These are phyloP conservation scores for Tupaia tana DNA, from an alignment of 2,113 vertebrate genomes.

Conservation along the genomic window DNA sequence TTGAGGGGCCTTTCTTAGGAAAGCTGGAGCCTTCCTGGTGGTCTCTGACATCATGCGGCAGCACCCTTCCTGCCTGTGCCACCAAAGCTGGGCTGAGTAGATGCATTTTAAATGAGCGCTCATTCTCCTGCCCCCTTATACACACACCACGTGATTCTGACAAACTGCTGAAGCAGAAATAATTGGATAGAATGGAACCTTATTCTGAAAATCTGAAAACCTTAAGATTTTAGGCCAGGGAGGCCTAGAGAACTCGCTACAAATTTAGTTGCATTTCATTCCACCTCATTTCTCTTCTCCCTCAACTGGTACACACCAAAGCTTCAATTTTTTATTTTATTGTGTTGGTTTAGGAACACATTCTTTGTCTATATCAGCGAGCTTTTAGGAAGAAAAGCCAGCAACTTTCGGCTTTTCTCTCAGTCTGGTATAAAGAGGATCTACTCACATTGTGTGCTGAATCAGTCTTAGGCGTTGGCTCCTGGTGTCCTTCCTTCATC, in stretches of 20 bases:
- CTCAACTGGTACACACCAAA: neutral
- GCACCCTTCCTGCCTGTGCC: too few species aligned
- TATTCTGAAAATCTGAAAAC: neutral
- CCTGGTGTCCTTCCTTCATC: neutral
- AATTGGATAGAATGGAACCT: neutral
- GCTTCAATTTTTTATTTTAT: neutral
- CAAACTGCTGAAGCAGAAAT: neutral
- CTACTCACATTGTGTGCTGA: neutral
- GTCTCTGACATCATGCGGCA: too few species aligned
- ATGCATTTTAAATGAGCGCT: neutral
- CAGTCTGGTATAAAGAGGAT: neutral
- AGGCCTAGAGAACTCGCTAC: neutral
- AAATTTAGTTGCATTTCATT: neutral
- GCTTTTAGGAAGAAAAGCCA: conserved; percentile 5
- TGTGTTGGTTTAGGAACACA: conserved; percentile 25
- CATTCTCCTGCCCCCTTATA: neutral
- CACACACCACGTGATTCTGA: neutral
- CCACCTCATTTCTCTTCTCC: neutral
- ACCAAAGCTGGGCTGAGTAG: neutral
- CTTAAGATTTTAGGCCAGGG: neutral
- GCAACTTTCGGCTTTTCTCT: neutral
- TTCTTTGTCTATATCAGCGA: conserved; percentile 29
- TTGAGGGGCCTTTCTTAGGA: too few species aligned
- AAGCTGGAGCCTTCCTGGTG: too few species aligned
- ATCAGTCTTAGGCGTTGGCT: neutral